Conservation (phyloP, 2,888 invertebrate genomes). For the Antheraea assamensis region DNA sequence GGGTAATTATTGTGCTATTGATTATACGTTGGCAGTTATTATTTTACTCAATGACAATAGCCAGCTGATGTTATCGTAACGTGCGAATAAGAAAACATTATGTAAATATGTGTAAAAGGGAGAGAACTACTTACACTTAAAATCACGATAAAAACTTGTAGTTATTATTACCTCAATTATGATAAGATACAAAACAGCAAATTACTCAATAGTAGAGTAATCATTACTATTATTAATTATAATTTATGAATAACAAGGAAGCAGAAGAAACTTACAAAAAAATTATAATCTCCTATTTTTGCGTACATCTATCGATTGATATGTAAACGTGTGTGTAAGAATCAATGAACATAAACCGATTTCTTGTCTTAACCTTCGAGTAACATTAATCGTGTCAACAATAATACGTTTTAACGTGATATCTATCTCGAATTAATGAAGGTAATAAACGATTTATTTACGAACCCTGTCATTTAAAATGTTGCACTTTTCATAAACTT, state of each 20-base stretch:
- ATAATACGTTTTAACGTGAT: not conserved
- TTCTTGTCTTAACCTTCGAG: not conserved
- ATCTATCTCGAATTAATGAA: not conserved
- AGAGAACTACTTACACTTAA: too few species aligned
- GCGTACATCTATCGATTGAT: not conserved
- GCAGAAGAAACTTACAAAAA: not conserved
- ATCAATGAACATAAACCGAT: not conserved
- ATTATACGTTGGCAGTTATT: too few species aligned
- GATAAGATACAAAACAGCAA: too few species aligned
- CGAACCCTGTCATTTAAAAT: constrained; percentile 88
- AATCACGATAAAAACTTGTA: too few species aligned
- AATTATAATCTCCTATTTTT: not conserved
- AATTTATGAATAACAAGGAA: not conserved
- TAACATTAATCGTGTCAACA: not conserved
- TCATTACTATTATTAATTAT: too few species aligned
- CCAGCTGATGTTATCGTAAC: too few species aligned
- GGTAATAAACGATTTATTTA: constrained; percentile 10
- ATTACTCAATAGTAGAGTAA: too few species aligned
- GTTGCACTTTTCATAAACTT: constrained; percentile 88
- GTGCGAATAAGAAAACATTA: too few species aligned
- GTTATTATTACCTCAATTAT: too few species aligned
- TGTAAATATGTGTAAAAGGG: too few species aligned
- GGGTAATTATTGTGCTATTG: too few species aligned
- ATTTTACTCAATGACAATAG: too few species aligned
- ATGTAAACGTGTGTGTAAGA: not conserved